Evolutionary conservation across 2,113 vertebrate genomes (phyloP).

Genomic region (Eublepharis macularius): DNA sequence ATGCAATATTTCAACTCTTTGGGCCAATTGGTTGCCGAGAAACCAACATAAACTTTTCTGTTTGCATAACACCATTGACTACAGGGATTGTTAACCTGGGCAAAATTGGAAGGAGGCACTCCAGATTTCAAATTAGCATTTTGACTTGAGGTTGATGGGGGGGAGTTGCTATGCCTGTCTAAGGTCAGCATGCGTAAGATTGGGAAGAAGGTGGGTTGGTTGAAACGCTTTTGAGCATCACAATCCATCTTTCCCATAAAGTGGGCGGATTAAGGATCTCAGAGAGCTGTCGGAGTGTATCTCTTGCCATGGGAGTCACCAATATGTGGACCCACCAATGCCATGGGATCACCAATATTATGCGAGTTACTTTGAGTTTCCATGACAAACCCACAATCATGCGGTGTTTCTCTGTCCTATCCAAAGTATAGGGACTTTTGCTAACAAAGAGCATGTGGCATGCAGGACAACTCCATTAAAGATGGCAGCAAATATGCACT

Average conservation of each 20-base stretch:
- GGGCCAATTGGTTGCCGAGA: conserved; percentile 6
- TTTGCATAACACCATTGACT: not conserved
- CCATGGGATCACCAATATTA: not conserved
- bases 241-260: not conserved
- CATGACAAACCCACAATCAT: not conserved
- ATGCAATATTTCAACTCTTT: conserved; percentile 16
- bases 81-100: not conserved
- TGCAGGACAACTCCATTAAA: not conserved
- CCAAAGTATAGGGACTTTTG: not conserved
- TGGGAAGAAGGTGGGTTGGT: not conserved
- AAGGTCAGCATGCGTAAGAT: not conserved
- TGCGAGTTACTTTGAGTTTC: not conserved
- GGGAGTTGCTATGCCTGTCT: not conserved
- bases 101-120: not conserved
- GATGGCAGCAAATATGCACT: not conserved
- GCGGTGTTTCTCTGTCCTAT: not conserved
- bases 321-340: not conserved
- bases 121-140: not conserved
- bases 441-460: not conserved
- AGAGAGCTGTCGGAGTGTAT: not conserved
- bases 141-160: not conserved
- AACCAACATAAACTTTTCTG: not conserved
- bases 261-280: not conserved
- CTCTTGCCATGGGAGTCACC: no score
- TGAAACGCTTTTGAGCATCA: not conserved